Percentiles rank a stretch among this genome's conserved stretches.
These are phyloP conservation scores for Mizuhopecten yessoensis DNA, from an alignment of 1,140 invertebrate species.

Conservation along the genomic window DNA sequence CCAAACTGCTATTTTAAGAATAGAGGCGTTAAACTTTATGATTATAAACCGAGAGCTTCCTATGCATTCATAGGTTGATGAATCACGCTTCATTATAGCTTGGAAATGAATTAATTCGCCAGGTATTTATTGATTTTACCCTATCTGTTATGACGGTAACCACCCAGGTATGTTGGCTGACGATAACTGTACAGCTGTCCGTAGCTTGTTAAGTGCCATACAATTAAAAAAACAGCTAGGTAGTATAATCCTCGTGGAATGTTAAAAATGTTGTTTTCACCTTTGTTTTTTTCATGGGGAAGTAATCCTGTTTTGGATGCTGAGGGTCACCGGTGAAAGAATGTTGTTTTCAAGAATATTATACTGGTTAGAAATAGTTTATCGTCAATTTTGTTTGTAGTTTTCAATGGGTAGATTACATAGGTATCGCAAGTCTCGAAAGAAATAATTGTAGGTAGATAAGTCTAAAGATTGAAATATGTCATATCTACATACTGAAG, in stretches of 20 bases:
- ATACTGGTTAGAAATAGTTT: too few species aligned
- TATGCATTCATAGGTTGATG: not conserved
- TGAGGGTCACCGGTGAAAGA: not conserved
- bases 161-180: not conserved
- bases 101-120: not conserved
- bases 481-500: too few species aligned
- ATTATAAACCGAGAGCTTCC: too few species aligned
- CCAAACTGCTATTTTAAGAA: not conserved
- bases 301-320: too few species aligned
- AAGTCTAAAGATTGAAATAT: too few species aligned
- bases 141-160: not conserved
- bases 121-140: constrained; percentile 9
- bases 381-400: too few species aligned
- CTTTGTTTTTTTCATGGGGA: not conserved
- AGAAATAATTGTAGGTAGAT: too few species aligned
- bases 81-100: not conserved
- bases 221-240: too few species aligned
- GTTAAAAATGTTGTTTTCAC: not conserved
- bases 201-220: not conserved
- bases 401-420: too few species aligned
- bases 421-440: too few species aligned
- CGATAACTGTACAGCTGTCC: not conserved
- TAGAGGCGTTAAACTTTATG: not conserved
- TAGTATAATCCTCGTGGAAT: not conserved
- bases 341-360: not conserved